Conservation (phyloP, 2,888 invertebrate species). For the Mallateleia sp. region DNA sequence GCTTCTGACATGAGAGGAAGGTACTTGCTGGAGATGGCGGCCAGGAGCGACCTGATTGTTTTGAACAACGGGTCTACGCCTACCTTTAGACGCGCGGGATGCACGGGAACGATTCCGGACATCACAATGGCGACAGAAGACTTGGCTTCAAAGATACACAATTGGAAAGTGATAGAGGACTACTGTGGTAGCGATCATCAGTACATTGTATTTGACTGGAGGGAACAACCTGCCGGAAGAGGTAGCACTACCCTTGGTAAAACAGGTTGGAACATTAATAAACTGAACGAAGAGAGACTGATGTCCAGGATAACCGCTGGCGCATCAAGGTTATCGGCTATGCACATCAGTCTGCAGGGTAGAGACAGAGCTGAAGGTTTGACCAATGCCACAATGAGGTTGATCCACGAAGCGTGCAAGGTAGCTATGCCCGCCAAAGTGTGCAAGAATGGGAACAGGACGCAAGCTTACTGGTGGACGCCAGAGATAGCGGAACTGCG, state of each 20-base stretch:
- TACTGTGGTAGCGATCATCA: background rate
- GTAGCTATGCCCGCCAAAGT: background rate
- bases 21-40: conserved; percentile 75
- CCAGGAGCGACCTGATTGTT: conserved; percentile 71
- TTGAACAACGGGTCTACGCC: conserved; percentile 65
- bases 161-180: background rate
- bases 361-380: conserved; percentile 1
- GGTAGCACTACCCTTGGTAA: background rate
- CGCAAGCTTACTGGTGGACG: background rate
- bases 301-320: background rate
- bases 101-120: conserved; percentile 56
- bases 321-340: background rate
- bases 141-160: background rate
- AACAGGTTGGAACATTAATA: background rate
- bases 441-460: background rate
- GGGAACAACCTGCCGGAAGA: background rate
- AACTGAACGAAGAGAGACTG: conserved; percentile 12
- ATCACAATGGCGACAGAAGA: conserved; percentile 57
- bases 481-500: background rate
- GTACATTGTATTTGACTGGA: conserved; percentile 2
- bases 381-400: background rate
- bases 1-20: conserved; percentile 71
- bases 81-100: conserved; percentile 64
- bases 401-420: background rate
- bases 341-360: background rate